These are phyloP conservation scores for Peucedramus taeniatus DNA, from an alignment of 2,113 vertebrate genomes.

Conservation along the genomic window DNA sequence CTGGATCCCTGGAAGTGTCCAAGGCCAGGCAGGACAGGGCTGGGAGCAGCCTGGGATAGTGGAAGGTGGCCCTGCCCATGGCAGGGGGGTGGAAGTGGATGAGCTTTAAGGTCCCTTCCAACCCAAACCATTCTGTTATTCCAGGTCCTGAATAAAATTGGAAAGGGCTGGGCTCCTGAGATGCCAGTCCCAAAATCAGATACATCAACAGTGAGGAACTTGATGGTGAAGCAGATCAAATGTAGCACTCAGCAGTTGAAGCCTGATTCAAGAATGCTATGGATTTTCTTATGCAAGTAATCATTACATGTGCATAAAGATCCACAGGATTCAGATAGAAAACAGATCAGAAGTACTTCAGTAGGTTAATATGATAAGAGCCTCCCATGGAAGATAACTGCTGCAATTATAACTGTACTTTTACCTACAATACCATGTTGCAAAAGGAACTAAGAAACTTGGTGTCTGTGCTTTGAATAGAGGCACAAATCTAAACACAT, in stretches of 20 bases:
- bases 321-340: background rate
- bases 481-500: background rate
- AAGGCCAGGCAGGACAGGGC: background rate
- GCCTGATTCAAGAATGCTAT: background rate
- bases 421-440: background rate
- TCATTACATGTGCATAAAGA: background rate
- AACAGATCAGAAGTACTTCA: background rate
- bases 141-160: background rate
- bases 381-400: background rate
- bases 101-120: background rate
- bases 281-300: background rate
- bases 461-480: background rate
- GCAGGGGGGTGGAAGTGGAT: accelerated
- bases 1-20: background rate
- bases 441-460: background rate
- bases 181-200: background rate
- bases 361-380: background rate
- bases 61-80: background rate
- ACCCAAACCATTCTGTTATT: background rate
- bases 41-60: background rate
- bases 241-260: background rate
- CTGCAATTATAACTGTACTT: background rate
- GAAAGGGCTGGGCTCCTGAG: background rate
- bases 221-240: background rate
- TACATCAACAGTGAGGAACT: background rate